Evolutionary conservation across 1,140 invertebrate species (phyloP), one percentile per base, ranked within the genome.

Genomic region (Drosophila nigromelanica): DNA sequence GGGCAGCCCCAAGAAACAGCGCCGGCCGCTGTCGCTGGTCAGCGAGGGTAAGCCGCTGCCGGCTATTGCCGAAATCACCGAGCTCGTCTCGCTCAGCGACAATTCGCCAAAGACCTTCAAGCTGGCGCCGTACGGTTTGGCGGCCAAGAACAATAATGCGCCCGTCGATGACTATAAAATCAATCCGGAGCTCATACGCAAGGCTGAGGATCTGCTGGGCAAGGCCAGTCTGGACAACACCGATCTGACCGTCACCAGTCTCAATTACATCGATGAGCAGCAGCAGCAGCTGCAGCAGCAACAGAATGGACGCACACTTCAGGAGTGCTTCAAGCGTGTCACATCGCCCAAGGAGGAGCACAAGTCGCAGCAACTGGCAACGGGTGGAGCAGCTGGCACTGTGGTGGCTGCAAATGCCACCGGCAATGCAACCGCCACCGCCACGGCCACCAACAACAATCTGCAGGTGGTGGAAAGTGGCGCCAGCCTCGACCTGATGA

Each of bases 181-280:
- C 51, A 76, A 92, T 76, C 90, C 91, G 5, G 86, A 91, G 35
- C 76, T 92, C 14, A 90, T 92, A 43, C 89, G 86, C 55, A 92
- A 92, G 59, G 91, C 91, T 2, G 91, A 92, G 63, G 89, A 91
- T 70, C 70, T 92, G 42, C 35, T 92, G 42, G 91, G 91, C 60
- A 92, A 92, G 77, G 83, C 83, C 5, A 92, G 89, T 14, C 80
- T 94, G 55, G 93, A 94, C 69, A 94, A 94, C 69, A 93, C 93
- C 7, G 94, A 94, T 86, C 92, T 94, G n/a, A 94, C 94, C 24
- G 93, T 94, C 37, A 94, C 94, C 45, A 94, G 93, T 14, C 80
- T 94, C 4, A 94, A 94, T 74, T 94, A 93, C 63, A 94, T 94
- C 62, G 94, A 94, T 71, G 94, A 94, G 73, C 90, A 92, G 55